A percentile compares a stretch with the other conserved stretches of the same genome.
phyloP scores from a whole-genome alignment of 2,888 invertebrate genomes.

The Chirona hameri region DNA sequence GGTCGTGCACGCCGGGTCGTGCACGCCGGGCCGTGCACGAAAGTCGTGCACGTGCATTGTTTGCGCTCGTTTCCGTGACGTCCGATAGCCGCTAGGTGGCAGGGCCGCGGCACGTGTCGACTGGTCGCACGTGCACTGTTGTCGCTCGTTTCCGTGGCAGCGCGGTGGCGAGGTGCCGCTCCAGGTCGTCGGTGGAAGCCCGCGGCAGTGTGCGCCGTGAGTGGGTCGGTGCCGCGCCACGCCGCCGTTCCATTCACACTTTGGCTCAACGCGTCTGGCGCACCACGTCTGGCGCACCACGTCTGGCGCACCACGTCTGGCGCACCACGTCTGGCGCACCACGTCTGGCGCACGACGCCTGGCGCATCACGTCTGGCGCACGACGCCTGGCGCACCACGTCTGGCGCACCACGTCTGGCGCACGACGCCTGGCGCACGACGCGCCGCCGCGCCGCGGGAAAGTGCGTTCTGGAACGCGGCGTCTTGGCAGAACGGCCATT shows the following conservation, averaged over 20 bases:
- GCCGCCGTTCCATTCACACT: neutral
- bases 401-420: neutral
- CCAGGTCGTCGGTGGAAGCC: neutral
- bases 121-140: neutral
- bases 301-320: neutral
- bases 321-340: neutral
- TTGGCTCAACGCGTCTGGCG: neutral
- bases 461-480: no score
- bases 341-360: no score
- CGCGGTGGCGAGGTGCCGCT: neutral
- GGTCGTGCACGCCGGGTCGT: neutral
- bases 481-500: no score
- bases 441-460: neutral
- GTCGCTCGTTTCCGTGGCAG: slow-evolving; percentile 7
- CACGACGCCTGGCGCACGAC: no score
- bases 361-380: neutral
- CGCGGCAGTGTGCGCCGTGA: neutral
- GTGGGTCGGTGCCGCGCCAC: neutral
- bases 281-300: no score
- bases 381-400: no score
- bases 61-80: neutral
- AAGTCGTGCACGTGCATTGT: neutral
- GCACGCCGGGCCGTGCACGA: neutral
- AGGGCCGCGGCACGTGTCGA: neutral
- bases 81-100: neutral